Base-by-base conservation (phyloP, 2,888 invertebrate genomes). In the Microdon myrmicae region DNA sequence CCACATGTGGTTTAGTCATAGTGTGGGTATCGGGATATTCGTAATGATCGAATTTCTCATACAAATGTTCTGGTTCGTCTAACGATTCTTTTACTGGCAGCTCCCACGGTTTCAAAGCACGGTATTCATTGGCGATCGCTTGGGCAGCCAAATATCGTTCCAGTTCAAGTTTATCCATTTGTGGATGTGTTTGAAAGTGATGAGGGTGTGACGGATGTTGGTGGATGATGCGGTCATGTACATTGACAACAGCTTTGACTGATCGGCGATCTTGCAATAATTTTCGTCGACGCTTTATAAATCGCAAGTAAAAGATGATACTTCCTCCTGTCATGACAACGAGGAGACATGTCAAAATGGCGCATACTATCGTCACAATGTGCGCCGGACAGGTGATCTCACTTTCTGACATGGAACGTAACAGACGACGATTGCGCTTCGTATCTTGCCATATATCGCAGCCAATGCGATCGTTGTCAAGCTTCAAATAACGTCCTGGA, bases 1-100 rank as follows among this genome's bases (percentile, higher is more conserved):
- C 82, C 68, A 82, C 81, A 69, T 82, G 82, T 48, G 82, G 81
- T 70, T 80, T 79, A 55, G 74, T 72, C 75, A 80, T 77, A 70
- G 82, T 78, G 66, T 82, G 82, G 70, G 82, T 74, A 45, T 79
- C 79, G 7, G 79, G 79, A 58, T 79, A 80, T 44, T 80, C 79
- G 55, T 79, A 80, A 67, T 80, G 79, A 67, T 80, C 80, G 71
- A 80, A 80, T 44, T 79, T 78, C 67, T 80, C 80, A 58, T 80
- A 80, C 25, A 80, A 72, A 69, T 80, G 79, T 51, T 80, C 80
- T 3, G 79, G 77, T 54, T 79, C 78, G 20, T 79, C 79, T 43
- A 74, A 73, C 7, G 74, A 73, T 61, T 78, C 76, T 56, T 79
- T 78, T n/a, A 77, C 74, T 10, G 79, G 77, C 71, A 79, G 66